A percentile compares a stretch with the other conserved stretches of the same genome.
These are phyloP conservation scores for Harpegnathos saltator DNA, from an alignment of 1,140 invertebrate species.

Conservation along the genomic window DNA sequence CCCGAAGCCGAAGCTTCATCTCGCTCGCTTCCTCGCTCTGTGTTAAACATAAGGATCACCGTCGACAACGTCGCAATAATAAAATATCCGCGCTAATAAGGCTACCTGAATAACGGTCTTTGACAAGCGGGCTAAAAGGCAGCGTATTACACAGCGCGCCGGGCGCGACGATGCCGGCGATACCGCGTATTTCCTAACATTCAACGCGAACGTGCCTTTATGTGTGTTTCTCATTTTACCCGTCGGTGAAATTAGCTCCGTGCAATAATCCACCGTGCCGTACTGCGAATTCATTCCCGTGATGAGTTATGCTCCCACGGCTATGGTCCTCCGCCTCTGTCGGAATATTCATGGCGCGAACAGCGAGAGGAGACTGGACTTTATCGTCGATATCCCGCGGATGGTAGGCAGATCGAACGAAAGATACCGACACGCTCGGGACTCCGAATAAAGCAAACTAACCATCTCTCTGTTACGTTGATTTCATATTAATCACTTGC, in stretches of 20 bases:
- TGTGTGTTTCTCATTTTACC: constrained; percentile 45
- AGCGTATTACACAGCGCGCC: constrained; percentile 2
- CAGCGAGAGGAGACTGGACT: not conserved
- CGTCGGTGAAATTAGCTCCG: constrained; percentile 35
- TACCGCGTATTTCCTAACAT: constrained; percentile 18
- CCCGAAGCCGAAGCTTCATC: not conserved
- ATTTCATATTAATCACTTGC: not conserved
- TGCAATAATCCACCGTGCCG: constrained; percentile 29
- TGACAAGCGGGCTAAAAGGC: constrained; percentile 39
- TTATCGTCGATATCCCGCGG: not conserved
- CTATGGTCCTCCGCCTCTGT: constrained; percentile 11
- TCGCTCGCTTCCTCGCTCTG: not conserved
- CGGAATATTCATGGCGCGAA: constrained; percentile 14
- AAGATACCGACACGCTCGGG: not conserved
- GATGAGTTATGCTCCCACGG: constrained; percentile 31
- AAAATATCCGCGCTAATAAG: constrained; percentile 36
- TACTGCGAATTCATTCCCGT: constrained; percentile 42
- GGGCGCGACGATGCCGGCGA: constrained; percentile 8
- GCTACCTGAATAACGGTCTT: constrained; percentile 39
- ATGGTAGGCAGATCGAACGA: not conserved
- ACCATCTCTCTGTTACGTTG: constrained; percentile 1
- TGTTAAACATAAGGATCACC: constrained; percentile 22
- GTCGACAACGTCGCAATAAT: constrained; percentile 27
- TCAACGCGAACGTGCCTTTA: constrained; percentile 17
- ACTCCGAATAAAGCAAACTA: not conserved